A percentile compares a stretch with the other conserved stretches of the same genome.
These are phyloP conservation scores for Chaetophractus vellerosus DNA, from an alignment of 2,797 vertebrate species.

Conservation along the genomic window DNA sequence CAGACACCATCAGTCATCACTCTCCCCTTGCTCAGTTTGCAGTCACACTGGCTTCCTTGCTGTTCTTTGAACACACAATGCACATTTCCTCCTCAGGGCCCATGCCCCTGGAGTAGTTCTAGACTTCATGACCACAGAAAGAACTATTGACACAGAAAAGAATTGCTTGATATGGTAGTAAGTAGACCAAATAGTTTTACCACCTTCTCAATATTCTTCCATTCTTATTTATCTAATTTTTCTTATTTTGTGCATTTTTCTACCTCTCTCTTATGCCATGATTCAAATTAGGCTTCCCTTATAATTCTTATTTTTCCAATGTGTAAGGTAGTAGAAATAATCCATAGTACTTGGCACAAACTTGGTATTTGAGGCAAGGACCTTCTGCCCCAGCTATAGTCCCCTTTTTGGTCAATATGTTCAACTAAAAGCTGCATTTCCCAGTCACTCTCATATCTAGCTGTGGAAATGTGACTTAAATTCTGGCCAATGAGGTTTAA, in stretches of 20 bases:
- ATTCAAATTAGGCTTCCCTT: neutral
- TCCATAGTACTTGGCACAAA: neutral
- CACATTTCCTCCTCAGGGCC: neutral
- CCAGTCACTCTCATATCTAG: neutral
- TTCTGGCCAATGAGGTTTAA: neutral
- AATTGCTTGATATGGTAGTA: neutral
- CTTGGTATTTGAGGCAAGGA: neutral
- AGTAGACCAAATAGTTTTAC: neutral
- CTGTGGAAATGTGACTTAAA: neutral
- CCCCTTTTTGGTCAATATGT: neutral
- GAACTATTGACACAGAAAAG: neutral
- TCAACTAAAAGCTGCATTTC: neutral
- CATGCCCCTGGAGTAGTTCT: fast-evolving
- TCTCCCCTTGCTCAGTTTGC: neutral
- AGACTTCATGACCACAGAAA: neutral
- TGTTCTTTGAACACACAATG: too few species aligned
- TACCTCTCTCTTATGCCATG: neutral
- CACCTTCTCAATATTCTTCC: neutral
- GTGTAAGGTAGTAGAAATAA: neutral
- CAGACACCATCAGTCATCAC: fast-evolving
- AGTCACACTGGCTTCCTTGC: too few species aligned
- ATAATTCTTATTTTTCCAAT: neutral
- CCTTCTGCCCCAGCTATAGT: neutral
- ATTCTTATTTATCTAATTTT: neutral
- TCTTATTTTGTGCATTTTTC: neutral